Evolutionary conservation across 2,797 vertebrate genomes (phyloP).

Genomic region (Myotis myotis): DNA sequence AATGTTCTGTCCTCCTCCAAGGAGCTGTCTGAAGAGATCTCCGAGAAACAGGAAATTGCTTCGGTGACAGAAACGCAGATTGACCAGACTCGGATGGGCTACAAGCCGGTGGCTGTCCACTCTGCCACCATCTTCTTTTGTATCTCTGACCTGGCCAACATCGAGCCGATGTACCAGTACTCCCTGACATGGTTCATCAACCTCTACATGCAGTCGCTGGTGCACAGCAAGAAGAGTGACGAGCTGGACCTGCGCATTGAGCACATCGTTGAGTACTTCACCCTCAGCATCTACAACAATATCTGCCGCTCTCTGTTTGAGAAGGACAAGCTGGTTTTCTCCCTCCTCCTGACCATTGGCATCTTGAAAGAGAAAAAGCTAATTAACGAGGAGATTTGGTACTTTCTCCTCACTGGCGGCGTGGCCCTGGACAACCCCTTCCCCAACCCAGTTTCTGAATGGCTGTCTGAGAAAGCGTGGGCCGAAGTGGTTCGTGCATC

Average conservation of each 20-base stretch:
- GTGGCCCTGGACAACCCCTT: conserved; percentile 92
- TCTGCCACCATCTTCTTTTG: conserved; percentile 95
- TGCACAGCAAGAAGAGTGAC: conserved; percentile 89
- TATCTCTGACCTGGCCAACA: conserved; percentile 94
- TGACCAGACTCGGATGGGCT: conserved; percentile 93
- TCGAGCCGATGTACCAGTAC: conserved; percentile 98
- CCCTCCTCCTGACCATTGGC: conserved; percentile 91
- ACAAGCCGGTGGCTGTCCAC: conserved; percentile 93
- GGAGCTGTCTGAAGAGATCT: conserved; percentile 92
- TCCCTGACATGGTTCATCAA: conserved; percentile 95
- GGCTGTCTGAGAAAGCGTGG: conserved; percentile 95
- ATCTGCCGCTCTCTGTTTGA: conserved; percentile 96
- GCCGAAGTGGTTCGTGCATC: conserved; percentile 92
- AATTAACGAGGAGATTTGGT: conserved; percentile 90
- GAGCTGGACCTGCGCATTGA: conserved; percentile 86
- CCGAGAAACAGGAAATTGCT: conserved; percentile 92
- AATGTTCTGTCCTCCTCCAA: conserved; percentile 94
- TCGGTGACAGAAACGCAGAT: conserved; percentile 92
- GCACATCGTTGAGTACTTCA: conserved; percentile 91
- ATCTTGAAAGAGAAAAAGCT: conserved; percentile 90
- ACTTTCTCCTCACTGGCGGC: conserved; percentile 93
- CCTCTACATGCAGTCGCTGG: conserved; percentile 91
- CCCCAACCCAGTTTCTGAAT: conserved; percentile 91
- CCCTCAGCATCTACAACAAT: conserved; percentile 92
- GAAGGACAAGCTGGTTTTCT: conserved; percentile 96